These are phyloP conservation scores for Ameiurus melas DNA, from an alignment of 2,113 vertebrate genomes.

Conservation along the genomic window DNA sequence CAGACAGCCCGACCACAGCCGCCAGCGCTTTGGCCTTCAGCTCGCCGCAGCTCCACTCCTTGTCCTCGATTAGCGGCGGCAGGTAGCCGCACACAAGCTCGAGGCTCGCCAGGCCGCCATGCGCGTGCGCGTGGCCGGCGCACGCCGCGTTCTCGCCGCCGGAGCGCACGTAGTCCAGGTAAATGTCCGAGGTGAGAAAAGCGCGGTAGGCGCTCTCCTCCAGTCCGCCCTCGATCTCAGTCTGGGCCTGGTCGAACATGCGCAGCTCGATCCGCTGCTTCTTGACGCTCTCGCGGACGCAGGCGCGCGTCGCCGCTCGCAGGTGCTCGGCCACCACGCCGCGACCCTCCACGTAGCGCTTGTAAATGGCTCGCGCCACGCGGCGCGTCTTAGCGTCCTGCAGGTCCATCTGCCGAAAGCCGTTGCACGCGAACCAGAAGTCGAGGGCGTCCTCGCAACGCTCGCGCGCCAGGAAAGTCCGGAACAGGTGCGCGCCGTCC, in stretches of 20 bases:
- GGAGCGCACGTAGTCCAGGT: slow-evolving; percentile 90
- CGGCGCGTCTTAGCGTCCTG: slow-evolving; percentile 93
- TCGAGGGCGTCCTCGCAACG: slow-evolving; percentile 94
- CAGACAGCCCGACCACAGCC: slow-evolving; percentile 83
- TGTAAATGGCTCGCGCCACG: slow-evolving; percentile 97
- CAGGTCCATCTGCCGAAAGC: slow-evolving; percentile 97
- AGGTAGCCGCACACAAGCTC: slow-evolving; percentile 92
- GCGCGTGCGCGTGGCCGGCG: slow-evolving; percentile 62
- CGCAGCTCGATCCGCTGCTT: slow-evolving; percentile 92
- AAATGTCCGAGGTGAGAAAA: slow-evolving; percentile 95
- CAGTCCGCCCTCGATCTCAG: slow-evolving; percentile 93
- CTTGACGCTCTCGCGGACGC: slow-evolving; percentile 91
- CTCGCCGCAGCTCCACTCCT: slow-evolving; percentile 92
- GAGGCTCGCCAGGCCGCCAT: slow-evolving; percentile 81
- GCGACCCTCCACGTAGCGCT: slow-evolving; percentile 96
- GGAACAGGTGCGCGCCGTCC: slow-evolving; percentile 93
- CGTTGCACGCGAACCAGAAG: slow-evolving; percentile 99
- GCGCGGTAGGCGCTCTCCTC: slow-evolving; percentile 97
- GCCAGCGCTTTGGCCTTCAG: slow-evolving; percentile 80
- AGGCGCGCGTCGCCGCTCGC: slow-evolving; percentile 90
- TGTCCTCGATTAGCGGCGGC: slow-evolving; percentile 94
- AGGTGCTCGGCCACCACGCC: slow-evolving; percentile 92
- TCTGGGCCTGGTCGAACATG: slow-evolving; percentile 99
- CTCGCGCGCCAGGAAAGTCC: slow-evolving; percentile 93
- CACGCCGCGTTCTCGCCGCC: slow-evolving; percentile 86